Base-by-base conservation (phyloP, 2,797 vertebrate genomes). In the Megalops cyprinoides region DNA sequence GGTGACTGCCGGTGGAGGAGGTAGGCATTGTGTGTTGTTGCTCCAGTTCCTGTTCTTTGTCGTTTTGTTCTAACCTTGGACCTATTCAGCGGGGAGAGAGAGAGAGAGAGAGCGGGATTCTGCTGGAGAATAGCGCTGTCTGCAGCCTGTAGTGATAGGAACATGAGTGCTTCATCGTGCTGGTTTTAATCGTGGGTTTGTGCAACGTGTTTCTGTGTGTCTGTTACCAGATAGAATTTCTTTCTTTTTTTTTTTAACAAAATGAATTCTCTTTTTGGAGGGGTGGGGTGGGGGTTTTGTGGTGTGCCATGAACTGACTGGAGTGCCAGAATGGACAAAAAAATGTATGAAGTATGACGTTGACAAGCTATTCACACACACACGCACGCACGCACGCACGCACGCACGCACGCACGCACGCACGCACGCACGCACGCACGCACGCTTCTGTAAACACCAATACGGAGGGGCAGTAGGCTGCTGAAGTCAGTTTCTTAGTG, bases 1-100 rank as follows among this genome's bases (percentile, higher is more conserved):
- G 53, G 74, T 1, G 9, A 73, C 18, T n/a, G 34, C 28, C 48
- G 31, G 49, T 74, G 76, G 20, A 56, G 42, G 69, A 74, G 75
- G 25, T 15, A 56, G 77, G 81, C 83, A 71, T 74, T 78, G 82
- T 78, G 44, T 12, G 4, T 34, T 25, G 18, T 77, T 37, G 42
- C 14, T 62, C 76, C 76, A 78, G 46, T 78, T 42, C 76, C 76
- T 78, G 58, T 15, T 44, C 20, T 31, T 55, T 74, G 73, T 25
- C n/a, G 46, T 31, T 53, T 14, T 18, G 74, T 74, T 44, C 10
- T 44, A n/a, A 48, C n/a, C 23, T 74, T 74, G 44, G 39, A 74
- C 42, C 69, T 46, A 75, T 49, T 25, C 44, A 23, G 9, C 25
- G 44, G n/a, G 12, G 34, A 14, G 5, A 46, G n/a, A 42, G 25